phyloP scores from a whole-genome alignment of 2,888 invertebrate species.

The Melieria crassipennis region DNA sequence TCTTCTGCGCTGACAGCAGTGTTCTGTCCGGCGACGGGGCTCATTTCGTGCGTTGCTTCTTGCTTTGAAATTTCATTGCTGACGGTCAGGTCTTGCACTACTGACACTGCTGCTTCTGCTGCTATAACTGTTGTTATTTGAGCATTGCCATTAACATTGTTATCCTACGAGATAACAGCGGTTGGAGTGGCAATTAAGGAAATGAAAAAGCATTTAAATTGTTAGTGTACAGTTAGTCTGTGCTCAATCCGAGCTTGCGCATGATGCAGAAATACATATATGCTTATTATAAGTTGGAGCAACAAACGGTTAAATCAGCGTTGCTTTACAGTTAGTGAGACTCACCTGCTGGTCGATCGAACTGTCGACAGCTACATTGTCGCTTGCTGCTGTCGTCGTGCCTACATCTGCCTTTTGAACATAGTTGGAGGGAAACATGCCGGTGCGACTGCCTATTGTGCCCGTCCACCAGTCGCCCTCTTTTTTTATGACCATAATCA shows the following conservation, averaged over 20 bases:
- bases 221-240: not conserved
- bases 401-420: slow-evolving; percentile 77
- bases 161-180: slow-evolving; percentile 42
- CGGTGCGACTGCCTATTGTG: slow-evolving; percentile 79
- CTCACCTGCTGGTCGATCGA: slow-evolving; percentile 43
- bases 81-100: slow-evolving; percentile 32
- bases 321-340: slow-evolving; percentile 8
- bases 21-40: slow-evolving; percentile 30
- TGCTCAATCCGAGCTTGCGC: not conserved
- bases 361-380: slow-evolving; percentile 39
- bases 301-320: not conserved
- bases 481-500: slow-evolving; percentile 85
- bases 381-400: slow-evolving; percentile 36
- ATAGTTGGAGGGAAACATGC: slow-evolving; percentile 98
- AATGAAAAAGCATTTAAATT: slow-evolving; percentile 20
- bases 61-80: too few relatives aligned
- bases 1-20: slow-evolving; percentile 53
- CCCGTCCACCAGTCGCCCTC: slow-evolving; percentile 99
- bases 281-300: not conserved
- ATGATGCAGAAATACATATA: not conserved
- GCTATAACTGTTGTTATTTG: slow-evolving; percentile 29
- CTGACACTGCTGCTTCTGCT: slow-evolving; percentile 34
- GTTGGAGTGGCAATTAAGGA: slow-evolving; percentile 8
- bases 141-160: slow-evolving; percentile 52
- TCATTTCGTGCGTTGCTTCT: slow-evolving; percentile 9